Conservation (phyloP, 2,113 vertebrate species). For the Sylvia atricapilla region DNA sequence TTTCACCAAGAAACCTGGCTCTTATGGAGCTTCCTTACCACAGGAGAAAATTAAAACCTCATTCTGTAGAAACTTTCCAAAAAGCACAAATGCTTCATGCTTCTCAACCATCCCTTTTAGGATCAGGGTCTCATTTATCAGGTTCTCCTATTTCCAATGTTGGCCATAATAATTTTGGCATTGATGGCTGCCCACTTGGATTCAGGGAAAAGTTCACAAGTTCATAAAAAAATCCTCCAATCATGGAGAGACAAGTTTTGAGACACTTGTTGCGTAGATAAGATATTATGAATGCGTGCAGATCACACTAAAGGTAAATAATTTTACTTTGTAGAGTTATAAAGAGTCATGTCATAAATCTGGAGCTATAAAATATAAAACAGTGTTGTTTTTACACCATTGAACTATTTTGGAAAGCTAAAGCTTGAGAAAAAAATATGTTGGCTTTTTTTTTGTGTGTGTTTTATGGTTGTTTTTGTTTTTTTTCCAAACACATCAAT, state of each 20-base stretch:
- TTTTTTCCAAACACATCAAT: conserved; percentile 40
- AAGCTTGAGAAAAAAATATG: background rate
- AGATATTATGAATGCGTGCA: background rate
- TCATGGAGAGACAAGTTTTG: background rate
- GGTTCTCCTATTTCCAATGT: background rate
- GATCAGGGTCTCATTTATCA: background rate
- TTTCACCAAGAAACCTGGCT: background rate
- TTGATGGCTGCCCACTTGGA: background rate
- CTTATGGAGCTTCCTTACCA: background rate
- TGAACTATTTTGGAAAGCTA: background rate
- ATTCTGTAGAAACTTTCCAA: background rate
- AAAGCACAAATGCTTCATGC: background rate
- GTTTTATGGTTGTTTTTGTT: too few species aligned
- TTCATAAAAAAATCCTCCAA: background rate
- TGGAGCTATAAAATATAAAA: background rate
- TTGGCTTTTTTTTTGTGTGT: background rate
- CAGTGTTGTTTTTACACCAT: background rate
- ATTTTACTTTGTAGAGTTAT: background rate
- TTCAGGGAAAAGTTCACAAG: background rate
- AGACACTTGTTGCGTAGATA: background rate
- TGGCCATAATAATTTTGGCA: background rate
- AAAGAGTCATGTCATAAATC: background rate
- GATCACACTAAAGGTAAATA: background rate
- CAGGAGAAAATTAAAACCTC: background rate
- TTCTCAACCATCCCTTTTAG: background rate